These are phyloP conservation scores for Falco biarmicus DNA, from an alignment of 2,797 vertebrate genomes.

Conservation along the genomic window DNA sequence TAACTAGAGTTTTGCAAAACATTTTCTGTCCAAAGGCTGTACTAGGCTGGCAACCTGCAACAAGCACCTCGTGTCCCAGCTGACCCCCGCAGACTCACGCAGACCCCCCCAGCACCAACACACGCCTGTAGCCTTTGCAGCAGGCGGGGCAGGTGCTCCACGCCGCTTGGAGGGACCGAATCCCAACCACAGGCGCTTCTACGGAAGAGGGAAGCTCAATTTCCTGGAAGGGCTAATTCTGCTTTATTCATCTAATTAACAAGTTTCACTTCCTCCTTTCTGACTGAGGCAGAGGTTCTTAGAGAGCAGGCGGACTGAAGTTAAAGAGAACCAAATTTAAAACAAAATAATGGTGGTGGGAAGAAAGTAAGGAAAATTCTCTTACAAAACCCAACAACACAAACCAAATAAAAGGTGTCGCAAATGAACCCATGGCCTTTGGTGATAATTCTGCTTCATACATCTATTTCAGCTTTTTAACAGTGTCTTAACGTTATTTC, in stretches of 20 bases:
- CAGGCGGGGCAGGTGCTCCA: rapidly evolving
- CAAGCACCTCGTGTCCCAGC: rapidly evolving
- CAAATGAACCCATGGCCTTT: rapidly evolving
- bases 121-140: rapidly evolving
- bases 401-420: neutral
- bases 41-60: neutral
- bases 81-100: rapidly evolving
- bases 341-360: neutral
- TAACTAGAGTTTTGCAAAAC: neutral
- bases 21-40: neutral
- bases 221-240: neutral
- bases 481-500: neutral
- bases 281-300: neutral
- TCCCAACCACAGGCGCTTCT: rapidly evolving
- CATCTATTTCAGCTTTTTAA: neutral
- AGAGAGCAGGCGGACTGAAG: neutral
- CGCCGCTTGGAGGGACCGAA: rapidly evolving
- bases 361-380: neutral
- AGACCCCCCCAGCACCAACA: rapidly evolving
- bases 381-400: neutral
- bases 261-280: neutral
- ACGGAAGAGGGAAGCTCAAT: neutral
- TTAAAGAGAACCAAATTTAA: neutral
- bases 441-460: neutral
- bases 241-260: neutral